Percentiles rank a stretch among this genome's conserved stretches.
Evolutionary conservation across 2,113 vertebrate species (phyloP).

Genomic region (Campylomormyrus tamandua): DNA sequence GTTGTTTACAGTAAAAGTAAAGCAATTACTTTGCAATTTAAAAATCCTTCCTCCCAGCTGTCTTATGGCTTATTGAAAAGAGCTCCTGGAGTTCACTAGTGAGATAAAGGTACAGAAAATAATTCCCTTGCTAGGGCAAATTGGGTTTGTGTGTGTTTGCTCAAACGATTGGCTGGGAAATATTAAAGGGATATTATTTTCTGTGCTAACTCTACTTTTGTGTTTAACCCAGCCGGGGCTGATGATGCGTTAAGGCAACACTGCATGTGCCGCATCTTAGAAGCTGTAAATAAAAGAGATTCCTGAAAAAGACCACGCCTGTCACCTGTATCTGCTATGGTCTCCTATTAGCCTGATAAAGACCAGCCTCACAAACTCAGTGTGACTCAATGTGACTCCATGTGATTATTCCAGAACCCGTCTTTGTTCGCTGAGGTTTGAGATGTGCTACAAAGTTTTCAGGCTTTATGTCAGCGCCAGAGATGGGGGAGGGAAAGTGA

Average conservation of each 20-base stretch:
- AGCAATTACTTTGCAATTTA: slow-evolving; percentile 6
- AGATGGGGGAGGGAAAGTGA: not conserved
- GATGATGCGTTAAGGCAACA: not conserved
- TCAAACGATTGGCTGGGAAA: not conserved
- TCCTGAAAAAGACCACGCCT: too few species aligned
- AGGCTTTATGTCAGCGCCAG: not conserved
- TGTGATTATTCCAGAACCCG: not conserved
- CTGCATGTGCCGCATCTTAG: not conserved
- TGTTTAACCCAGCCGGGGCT: not conserved
- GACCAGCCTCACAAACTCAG: not conserved
- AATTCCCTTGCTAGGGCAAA: not conserved
- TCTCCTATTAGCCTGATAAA: not conserved
- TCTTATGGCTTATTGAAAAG: not conserved
- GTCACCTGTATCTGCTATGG: not conserved
- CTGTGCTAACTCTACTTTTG: not conserved
- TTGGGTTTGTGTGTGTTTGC: not conserved
- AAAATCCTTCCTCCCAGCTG: not conserved
- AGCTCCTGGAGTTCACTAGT: not conserved
- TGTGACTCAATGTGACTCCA: not conserved
- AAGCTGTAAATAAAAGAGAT: not conserved
- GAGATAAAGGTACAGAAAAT: not conserved
- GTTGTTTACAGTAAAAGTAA: not conserved
- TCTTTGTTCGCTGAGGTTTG: not conserved
- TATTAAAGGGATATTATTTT: not conserved
- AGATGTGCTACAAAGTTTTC: not conserved